Base-by-base conservation (phyloP, 2,888 invertebrate genomes). In the Crepidodera aurea region DNA sequence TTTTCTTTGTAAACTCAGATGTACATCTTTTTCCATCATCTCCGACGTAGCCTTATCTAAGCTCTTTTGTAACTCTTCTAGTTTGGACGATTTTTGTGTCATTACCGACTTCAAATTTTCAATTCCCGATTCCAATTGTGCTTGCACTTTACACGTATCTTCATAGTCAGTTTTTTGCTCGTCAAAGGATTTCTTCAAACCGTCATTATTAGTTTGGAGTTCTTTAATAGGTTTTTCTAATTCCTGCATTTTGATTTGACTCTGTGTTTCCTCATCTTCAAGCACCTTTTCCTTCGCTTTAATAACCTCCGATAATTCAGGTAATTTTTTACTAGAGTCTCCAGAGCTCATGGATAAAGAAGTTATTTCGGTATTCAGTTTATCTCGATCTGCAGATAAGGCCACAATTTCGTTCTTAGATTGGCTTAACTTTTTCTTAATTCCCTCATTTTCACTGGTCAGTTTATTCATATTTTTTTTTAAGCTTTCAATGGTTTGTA, bases 321-420 rank as follows among this genome's bases (percentile, higher is more conserved):
- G 71, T 13, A 79, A 54, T 70, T 77, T 73, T 6, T 48, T 57
- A 22, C 69, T 71, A 25, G 66, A 69, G 60, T 78, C 77, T 16
- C 74, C 75, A 8, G 75, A 68, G 13, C 74, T 70, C 39, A 69
- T 68, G 3, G 73, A 62, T 3, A 77, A 27, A 2, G 27, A 15
- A n/a, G 51, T 29, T 27, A 66, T 12, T 40, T 64, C 57, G 10
- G 46, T 16, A 39, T 57, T 57, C 13, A 84, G 82, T 50, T 83
- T 75, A 71, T 83, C 83, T 75, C 85, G 84, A 74, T 84, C 83
- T 13, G 56, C 46, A 18, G 63, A 65, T 2, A 66, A 39, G 27
- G 64, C 65, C 12, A 67, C 63, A n/a, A 71, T 42, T n/a, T 51
- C 51, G 42, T 68, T 62, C 18, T 67, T 66, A 5, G 64, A 59